Evolutionary conservation across 2,888 invertebrate genomes (phyloP).

Genomic region (Siphlonurus alternatus): DNA sequence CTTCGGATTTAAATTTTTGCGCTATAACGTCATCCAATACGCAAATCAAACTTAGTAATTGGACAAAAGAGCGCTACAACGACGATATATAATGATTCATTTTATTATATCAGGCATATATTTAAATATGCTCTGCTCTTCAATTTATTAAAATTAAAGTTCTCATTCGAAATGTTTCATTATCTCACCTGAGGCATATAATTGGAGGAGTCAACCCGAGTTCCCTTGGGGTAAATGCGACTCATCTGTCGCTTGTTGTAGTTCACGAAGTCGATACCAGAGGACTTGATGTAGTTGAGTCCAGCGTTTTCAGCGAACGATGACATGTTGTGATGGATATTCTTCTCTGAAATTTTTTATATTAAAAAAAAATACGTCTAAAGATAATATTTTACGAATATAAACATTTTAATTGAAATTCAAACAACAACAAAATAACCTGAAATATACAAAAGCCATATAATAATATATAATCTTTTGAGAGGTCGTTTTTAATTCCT

Average conservation of each 20-base stretch:
- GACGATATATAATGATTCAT: too few species aligned
- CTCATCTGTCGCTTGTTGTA: constrained; percentile 59
- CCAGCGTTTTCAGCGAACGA: constrained; percentile 51
- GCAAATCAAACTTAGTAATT: too few species aligned
- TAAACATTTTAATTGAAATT: neutral
- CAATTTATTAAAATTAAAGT: neutral
- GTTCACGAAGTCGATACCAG: constrained; percentile 51
- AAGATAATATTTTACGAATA: too few species aligned
- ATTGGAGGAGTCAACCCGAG: constrained; percentile 51
- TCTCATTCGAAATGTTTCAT: neutral
- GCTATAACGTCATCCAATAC: too few species aligned
- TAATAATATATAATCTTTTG: too few species aligned
- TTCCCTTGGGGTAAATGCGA: constrained; percentile 52
- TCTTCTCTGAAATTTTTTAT: constrained; percentile 35
- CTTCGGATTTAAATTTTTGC: too few species aligned
- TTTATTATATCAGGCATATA: too few species aligned
- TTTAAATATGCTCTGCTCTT: too few species aligned
- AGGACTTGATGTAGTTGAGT: constrained; percentile 43
- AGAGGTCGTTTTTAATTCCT: too few species aligned
- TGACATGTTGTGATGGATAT: constrained; percentile 49
- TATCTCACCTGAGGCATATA: constrained; percentile 44
- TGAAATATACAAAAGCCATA: too few species aligned
- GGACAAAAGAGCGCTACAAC: too few species aligned
- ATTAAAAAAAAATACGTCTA: too few species aligned
- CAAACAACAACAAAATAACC: neutral